Evolutionary conservation across 2,888 invertebrate species (phyloP).

Genomic region (Hermaeophaga mercurialis): DNA sequence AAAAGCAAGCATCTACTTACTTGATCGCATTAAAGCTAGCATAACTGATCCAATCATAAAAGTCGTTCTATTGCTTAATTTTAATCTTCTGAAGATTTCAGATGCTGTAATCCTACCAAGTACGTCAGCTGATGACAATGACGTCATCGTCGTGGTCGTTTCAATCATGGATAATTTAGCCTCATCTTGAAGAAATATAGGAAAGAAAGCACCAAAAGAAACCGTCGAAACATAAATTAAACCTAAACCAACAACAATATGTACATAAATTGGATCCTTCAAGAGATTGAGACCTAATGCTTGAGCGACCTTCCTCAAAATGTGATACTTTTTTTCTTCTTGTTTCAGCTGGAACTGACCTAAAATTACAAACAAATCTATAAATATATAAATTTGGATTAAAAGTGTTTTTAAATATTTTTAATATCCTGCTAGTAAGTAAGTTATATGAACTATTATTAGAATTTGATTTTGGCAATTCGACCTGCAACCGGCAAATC

Average conservation of each 20-base stretch:
- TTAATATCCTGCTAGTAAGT: no score
- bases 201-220: conserved; percentile 73
- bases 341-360: conserved; percentile 22
- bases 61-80: conserved; percentile 66
- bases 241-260: conserved; percentile 70
- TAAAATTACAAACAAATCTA: no score
- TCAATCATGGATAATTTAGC: conserved; percentile 58
- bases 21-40: conserved; percentile 63
- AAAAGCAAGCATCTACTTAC: conserved; percentile 53
- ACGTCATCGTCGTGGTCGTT: conserved; percentile 73
- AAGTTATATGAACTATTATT: no score
- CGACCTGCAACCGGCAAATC: no score
- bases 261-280: conserved; percentile 67
- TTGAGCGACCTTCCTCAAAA: conserved; percentile 50
- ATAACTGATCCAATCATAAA: conserved; percentile 67
- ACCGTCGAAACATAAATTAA: conserved; percentile 71
- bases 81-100: conserved; percentile 65
- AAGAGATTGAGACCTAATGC: conserved; percentile 69
- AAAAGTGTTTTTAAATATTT: no score
- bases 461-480: no score
- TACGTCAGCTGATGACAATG: conserved; percentile 70
- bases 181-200: conserved; percentile 66
- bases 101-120: conserved; percentile 69
- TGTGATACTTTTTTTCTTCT: conserved; percentile 29
- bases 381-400: no score